A percentile compares a stretch with the other conserved stretches of the same genome.
phyloP scores from a whole-genome alignment of 1,140 invertebrate species.

The Eciton burchellii region DNA sequence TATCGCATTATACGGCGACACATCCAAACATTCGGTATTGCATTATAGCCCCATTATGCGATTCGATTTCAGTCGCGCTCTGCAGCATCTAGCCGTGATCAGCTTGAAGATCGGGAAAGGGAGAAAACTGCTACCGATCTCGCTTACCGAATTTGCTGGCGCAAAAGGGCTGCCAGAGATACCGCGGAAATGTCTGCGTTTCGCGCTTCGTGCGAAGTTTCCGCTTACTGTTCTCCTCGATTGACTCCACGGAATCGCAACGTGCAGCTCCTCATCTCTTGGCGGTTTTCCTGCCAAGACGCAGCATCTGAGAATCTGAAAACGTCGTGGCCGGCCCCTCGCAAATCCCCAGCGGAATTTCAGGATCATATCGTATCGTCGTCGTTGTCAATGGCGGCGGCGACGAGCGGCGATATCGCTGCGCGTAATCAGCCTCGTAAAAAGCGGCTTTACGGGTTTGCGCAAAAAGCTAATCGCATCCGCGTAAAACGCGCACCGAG shows the following conservation, averaged over 20 bases:
- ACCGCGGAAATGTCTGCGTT: too few species aligned
- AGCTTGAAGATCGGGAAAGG: too few species aligned
- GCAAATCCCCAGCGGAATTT: background rate
- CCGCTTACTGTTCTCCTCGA: too few species aligned
- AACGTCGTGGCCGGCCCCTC: too few species aligned
- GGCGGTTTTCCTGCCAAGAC: too few species aligned
- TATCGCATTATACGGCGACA: background rate
- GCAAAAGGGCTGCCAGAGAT: too few species aligned
- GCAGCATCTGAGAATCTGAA: too few species aligned
- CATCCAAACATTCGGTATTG: constrained; percentile 14
- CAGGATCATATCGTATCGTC: background rate
- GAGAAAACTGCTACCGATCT: background rate
- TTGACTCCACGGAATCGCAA: too few species aligned
- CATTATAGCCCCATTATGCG: background rate
- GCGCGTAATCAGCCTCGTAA: constrained; percentile 53
- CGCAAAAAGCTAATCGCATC: constrained; percentile 54
- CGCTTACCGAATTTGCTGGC: too few species aligned
- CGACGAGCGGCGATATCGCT: constrained; percentile 1
- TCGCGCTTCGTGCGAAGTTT: too few species aligned
- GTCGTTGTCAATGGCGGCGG: background rate
- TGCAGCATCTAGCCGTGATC: background rate
- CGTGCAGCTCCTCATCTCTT: too few species aligned
- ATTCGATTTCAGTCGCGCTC: background rate
- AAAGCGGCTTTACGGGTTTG: constrained; percentile 56
- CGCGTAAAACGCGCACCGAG: constrained; percentile 1